These are phyloP conservation scores for Eudasyphora cyanicolor DNA, from an alignment of 2,888 invertebrate genomes.

Conservation along the genomic window DNA sequence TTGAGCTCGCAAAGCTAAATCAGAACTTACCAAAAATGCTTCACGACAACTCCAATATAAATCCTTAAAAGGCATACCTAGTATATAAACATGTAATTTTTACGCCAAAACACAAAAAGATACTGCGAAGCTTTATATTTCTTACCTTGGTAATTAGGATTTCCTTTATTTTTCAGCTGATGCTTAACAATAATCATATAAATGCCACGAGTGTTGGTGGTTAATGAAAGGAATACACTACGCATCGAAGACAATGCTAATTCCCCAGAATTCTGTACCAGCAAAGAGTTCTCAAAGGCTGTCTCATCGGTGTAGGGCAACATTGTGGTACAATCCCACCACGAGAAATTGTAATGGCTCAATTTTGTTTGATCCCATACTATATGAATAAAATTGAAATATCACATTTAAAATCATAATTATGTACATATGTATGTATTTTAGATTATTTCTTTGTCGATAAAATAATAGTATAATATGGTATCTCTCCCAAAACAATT, in stretches of 20 bases:
- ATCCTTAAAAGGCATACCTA: conserved; percentile 93
- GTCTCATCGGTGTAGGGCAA: conserved; percentile 91
- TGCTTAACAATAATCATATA: conserved; percentile 90
- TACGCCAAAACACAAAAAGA: conserved; percentile 51
- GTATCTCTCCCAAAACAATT: no score
- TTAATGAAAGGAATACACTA: conserved; percentile 94
- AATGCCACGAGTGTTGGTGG: conserved; percentile 92
- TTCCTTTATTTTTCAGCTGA: conserved; percentile 88
- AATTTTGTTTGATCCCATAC: conserved; percentile 95
- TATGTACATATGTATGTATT: no score
- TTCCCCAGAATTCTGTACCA: conserved; percentile 89
- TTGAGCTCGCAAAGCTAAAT: conserved; percentile 93
- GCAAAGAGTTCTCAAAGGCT: conserved; percentile 90
- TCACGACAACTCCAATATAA: conserved; percentile 92
- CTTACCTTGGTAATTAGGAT: conserved; percentile 88
- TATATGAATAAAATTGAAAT: conserved; percentile 74
- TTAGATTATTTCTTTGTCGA: no score
- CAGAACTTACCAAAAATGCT: conserved; percentile 94
- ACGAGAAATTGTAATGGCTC: conserved; percentile 92
- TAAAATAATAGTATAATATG: no score
- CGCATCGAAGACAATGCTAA: conserved; percentile 91
- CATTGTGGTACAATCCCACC: conserved; percentile 95
- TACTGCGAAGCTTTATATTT: neutral
- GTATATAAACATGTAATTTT: neutral
- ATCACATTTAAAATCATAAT: neutral